phyloP scores from a whole-genome alignment of 2,888 invertebrate species.

The Leptopilina drosophilae region DNA sequence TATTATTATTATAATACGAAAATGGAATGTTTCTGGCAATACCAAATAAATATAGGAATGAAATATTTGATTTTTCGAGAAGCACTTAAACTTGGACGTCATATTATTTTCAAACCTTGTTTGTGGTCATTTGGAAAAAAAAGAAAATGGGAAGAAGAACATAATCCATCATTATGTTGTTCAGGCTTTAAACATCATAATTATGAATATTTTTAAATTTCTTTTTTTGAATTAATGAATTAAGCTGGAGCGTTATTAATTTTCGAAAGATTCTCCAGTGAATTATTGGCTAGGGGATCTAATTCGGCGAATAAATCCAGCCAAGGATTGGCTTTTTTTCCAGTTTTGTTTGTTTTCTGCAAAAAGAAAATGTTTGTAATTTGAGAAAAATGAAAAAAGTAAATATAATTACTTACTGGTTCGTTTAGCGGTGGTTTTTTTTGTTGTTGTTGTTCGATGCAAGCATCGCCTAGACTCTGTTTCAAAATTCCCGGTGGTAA shows the following conservation, averaged over 20 bases:
- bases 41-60: slow-evolving; percentile 39
- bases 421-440: slow-evolving; percentile 51
- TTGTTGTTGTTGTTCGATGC: slow-evolving; percentile 29
- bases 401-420: slow-evolving; percentile 56
- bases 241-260: slow-evolving; percentile 72
- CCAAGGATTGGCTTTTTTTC: slow-evolving; percentile 83
- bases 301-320: slow-evolving; percentile 94
- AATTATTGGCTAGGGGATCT: slow-evolving; percentile 93
- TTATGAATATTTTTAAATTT: not conserved
- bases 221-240: slow-evolving; percentile 41
- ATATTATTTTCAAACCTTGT: slow-evolving; percentile 33
- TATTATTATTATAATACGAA: not conserved
- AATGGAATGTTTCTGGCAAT: slow-evolving; percentile 34
- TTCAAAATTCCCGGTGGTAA: slow-evolving; percentile 72
- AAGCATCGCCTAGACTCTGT: slow-evolving; percentile 71
- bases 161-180: slow-evolving; percentile 7
- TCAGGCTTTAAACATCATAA: slow-evolving; percentile 32
- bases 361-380: slow-evolving; percentile 38
- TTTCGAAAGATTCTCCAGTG: slow-evolving; percentile 75
- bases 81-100: slow-evolving; percentile 34
- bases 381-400: not conserved
- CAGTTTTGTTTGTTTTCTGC: slow-evolving; percentile 65
- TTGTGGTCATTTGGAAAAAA: not conserved
- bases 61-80: slow-evolving; percentile 37
- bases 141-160: not conserved